Conservation (phyloP, 2,113 vertebrate species). For the Bambusicola thoracicus region DNA sequence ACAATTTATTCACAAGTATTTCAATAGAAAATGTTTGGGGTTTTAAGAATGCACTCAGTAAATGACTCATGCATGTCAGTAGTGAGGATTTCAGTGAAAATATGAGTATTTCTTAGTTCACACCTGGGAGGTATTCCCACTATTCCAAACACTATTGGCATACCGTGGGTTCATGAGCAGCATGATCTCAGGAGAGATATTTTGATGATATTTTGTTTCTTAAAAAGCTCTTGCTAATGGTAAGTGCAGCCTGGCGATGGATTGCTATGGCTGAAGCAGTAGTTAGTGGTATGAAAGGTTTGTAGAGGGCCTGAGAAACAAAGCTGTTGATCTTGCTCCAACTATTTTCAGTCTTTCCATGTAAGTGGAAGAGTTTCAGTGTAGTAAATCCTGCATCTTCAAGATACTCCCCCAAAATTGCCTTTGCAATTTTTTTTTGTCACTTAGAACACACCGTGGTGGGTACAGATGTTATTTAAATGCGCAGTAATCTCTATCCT, state of each 20-base stretch:
- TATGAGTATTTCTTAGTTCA: neutral
- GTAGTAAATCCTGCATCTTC: neutral
- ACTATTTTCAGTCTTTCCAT: neutral
- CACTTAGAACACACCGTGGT: neutral
- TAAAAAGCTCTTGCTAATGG: fast-evolving
- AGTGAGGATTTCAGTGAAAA: neutral
- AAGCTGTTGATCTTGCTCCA: neutral
- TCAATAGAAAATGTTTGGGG: neutral
- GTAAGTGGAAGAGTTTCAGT: neutral
- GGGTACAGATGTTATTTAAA: neutral
- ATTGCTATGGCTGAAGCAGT: neutral
- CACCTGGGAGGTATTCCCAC: neutral
- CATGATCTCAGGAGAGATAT: fast-evolving
- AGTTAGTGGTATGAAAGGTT: neutral
- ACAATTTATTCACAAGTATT: conserved; percentile 34
- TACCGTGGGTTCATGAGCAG: fast-evolving
- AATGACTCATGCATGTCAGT: neutral
- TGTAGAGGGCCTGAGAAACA: neutral
- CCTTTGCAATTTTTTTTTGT: neutral
- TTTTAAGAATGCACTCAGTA: neutral
- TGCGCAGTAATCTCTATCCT: neutral
- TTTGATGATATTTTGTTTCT: neutral
- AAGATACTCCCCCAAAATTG: neutral
- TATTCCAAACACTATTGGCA: neutral
- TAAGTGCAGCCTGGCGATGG: neutral